phyloP scores from a whole-genome alignment of 2,113 vertebrate genomes.

The Balaeniceps rex region DNA sequence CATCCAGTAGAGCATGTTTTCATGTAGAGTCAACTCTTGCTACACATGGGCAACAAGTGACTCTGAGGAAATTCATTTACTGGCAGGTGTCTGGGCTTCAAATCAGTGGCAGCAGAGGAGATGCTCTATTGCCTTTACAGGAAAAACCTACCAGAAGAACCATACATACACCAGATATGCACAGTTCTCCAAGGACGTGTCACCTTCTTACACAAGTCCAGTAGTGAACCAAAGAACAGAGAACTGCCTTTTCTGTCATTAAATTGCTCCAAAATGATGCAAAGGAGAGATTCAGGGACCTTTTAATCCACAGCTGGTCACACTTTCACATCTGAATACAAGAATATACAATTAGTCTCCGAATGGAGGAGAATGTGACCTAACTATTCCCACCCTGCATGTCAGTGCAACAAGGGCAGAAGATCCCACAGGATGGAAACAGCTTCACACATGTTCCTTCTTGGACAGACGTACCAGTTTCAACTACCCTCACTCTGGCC shows the following conservation, averaged over 20 bases:
- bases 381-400: background rate
- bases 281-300: background rate
- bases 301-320: background rate
- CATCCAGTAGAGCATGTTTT: background rate
- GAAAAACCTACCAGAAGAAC: background rate
- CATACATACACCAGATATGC: background rate
- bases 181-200: rapidly evolving
- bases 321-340: background rate
- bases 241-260: background rate
- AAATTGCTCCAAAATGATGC: background rate
- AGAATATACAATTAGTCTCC: background rate
- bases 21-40: background rate
- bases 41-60: background rate
- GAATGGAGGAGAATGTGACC: background rate
- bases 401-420: background rate
- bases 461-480: background rate
- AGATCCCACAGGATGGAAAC: background rate
- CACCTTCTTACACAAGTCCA: background rate
- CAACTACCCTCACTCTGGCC: background rate
- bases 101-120: background rate
- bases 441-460: background rate
- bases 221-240: background rate
- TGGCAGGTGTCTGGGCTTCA: background rate
- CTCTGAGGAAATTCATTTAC: background rate
- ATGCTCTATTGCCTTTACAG: background rate